A percentile compares a stretch with the other conserved stretches of the same genome.
These are phyloP conservation scores for Leptinotarsa rubiginosa DNA, from an alignment of 2,888 invertebrate genomes.

Conservation along the genomic window DNA sequence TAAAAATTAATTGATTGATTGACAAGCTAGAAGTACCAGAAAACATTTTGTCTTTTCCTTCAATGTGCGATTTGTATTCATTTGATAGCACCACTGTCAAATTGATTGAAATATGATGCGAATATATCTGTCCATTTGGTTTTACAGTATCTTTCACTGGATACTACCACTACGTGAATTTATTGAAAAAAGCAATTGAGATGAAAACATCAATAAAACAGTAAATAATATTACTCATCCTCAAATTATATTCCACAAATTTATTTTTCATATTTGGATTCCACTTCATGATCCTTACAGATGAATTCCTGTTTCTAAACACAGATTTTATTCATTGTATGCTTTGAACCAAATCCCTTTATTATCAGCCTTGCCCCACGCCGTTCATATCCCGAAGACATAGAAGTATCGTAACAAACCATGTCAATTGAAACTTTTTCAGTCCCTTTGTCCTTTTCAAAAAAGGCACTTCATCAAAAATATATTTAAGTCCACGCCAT, in stretches of 20 bases:
- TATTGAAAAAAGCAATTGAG: too few relatives aligned
- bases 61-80: too few relatives aligned
- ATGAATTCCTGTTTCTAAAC: background rate
- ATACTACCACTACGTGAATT: too few relatives aligned
- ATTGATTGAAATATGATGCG: too few relatives aligned
- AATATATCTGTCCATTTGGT: too few relatives aligned
- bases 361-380: slow-evolving; percentile 6
- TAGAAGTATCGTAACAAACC: slow-evolving; percentile 35
- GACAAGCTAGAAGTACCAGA: too few relatives aligned
- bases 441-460: slow-evolving; percentile 35
- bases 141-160: too few relatives aligned
- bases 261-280: background rate
- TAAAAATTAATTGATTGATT: too few relatives aligned
- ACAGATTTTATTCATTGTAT: background rate
- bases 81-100: too few relatives aligned
- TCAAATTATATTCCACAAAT: background rate
- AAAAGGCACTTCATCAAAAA: slow-evolving; percentile 50
- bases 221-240: background rate
- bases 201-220: background rate
- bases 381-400: slow-evolving; percentile 3
- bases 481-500: slow-evolving; percentile 44
- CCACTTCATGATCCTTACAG: background rate
- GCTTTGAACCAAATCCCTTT: background rate
- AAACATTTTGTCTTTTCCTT: too few relatives aligned
- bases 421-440: slow-evolving; percentile 29